Evolutionary conservation across 2,113 vertebrate species (phyloP).

Genomic region (Cyanoderma ruficeps): DNA sequence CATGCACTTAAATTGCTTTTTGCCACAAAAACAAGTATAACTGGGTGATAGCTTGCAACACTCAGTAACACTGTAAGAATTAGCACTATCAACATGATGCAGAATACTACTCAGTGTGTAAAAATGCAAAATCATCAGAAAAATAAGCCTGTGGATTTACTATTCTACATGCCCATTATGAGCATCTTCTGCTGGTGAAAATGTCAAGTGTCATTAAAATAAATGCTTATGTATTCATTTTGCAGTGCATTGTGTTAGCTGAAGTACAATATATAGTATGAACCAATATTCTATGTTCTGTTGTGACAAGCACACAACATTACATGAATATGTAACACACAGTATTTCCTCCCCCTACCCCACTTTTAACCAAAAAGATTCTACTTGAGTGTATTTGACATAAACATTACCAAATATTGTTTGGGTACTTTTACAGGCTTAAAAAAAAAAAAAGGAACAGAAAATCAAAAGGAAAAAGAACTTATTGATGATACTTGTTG

Average conservation of each 20-base stretch:
- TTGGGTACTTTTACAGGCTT: background rate
- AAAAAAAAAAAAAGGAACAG: background rate
- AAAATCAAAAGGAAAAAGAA: background rate
- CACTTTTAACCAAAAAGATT: background rate
- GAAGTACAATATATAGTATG: background rate
- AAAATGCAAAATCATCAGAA: background rate
- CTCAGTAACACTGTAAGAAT: background rate
- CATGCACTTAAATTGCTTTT: background rate
- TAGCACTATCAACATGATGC: background rate
- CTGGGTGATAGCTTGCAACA: background rate
- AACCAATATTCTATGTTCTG: background rate
- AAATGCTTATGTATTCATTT: background rate
- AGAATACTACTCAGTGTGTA: background rate
- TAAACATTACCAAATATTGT: background rate
- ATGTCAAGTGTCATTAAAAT: background rate
- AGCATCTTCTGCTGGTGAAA: background rate
- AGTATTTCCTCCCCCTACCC: rapidly evolving
- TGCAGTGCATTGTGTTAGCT: background rate
- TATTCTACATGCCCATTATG: background rate
- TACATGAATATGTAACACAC: background rate
- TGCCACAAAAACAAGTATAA: background rate
- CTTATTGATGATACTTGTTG: background rate
- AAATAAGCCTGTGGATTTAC: background rate
- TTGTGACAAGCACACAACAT: background rate
- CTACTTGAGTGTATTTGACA: background rate